Evolutionary conservation across 2,113 vertebrate species (phyloP), one percentile per base, ranked within the genome.

Genomic region (Pycnonotus jocosus): DNA sequence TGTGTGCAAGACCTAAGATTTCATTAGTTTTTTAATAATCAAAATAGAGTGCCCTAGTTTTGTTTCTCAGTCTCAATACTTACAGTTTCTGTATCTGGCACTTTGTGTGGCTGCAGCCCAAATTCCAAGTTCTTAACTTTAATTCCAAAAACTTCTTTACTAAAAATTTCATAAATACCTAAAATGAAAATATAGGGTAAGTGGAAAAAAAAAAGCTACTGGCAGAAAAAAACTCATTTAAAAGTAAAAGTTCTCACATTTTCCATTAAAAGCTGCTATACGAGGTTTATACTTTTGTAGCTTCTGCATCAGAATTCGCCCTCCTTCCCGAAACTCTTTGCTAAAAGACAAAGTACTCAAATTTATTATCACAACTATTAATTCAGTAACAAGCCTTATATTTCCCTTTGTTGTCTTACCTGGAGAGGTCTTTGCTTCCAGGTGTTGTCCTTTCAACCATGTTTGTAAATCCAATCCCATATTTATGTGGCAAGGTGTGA

Each of bases 81-180:
- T 98, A 99, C 99, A 15, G 99, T 99, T 95, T 99, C 98, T 71
- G 99, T 99, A 53, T 99, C 98, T 54, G 99, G 99, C 79, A 99
- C 98, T 96, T 98, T 99, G 97, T 99, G 99, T 15, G 99, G 99
- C 91, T 99, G 99, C 73, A 99, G 97, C 71, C 99, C 99, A 96
- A 99, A 99, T 86, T 99, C 99, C 61, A 99, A 97, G 65, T 99
- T 99, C 97, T 99, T 99, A 79, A 99, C 98, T 95, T 98, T 99
- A 88, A 99, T 98, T 87, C 99, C 99, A 97, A 99, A 99, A 71
- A 98, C 99, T 97, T 99, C 99, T 97, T 98, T 99, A 98, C 99
- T 99, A 98, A 99, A 99, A 96, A 99, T 99, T 98, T 99, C 99
- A 97, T 99, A 99, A 98, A 99, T 99, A 96, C 99, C 99, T 99